Conservation (phyloP, 1,140 invertebrate species). For the Aphaenogaster rudis region DNA sequence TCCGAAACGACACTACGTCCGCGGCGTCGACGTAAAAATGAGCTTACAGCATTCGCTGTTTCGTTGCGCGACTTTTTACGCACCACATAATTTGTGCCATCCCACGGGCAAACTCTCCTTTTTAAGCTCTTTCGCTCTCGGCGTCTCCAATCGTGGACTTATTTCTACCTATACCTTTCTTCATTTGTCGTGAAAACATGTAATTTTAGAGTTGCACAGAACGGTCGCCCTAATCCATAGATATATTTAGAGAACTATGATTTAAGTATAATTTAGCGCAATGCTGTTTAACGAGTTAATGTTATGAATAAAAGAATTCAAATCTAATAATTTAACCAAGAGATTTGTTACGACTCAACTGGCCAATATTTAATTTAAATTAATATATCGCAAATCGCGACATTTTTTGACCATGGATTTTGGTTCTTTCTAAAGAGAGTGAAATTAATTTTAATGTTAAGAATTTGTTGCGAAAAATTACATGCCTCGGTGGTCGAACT, state of each 20-base stretch:
- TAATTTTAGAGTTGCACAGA: background rate
- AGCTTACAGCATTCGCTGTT: constrained; percentile 67
- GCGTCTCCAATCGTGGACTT: background rate
- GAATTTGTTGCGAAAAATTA: no score
- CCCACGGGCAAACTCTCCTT: constrained; percentile 30
- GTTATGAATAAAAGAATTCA: background rate
- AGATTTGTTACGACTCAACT: no score
- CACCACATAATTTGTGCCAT: constrained; percentile 28
- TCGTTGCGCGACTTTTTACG: constrained; percentile 60
- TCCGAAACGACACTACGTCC: constrained; percentile 67
- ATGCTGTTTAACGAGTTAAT: background rate
- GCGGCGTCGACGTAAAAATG: constrained; percentile 65
- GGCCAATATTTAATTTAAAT: no score
- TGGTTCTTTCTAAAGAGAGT: no score
- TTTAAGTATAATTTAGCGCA: constrained; percentile 7
- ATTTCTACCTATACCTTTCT: background rate
- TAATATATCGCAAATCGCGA: no score
- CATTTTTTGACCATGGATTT: no score
- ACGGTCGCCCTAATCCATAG: background rate
- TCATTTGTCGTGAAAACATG: background rate
- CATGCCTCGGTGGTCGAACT: no score
- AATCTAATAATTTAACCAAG: no score
- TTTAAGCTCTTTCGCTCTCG: background rate
- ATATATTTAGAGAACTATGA: background rate
- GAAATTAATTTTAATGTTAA: no score